Base-by-base conservation (phyloP, 1,140 invertebrate species). In the Tribolium castaneum region DNA sequence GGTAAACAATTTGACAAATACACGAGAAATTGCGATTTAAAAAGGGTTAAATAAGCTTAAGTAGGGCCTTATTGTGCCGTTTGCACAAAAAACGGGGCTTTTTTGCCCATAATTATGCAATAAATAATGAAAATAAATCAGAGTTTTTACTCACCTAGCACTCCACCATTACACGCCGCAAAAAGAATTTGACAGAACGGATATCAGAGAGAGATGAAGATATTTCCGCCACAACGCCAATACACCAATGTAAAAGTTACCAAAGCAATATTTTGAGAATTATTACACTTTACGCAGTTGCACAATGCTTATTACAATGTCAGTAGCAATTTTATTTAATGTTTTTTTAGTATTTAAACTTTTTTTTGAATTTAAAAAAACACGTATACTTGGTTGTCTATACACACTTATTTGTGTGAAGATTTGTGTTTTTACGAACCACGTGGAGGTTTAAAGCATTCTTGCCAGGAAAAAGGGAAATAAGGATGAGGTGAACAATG, bases 161-260 rank as follows among this genome's bases (percentile, higher is more conserved):
- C 80, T 82, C 83, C 80, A 84, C 82, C 83, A 84, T 84, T 75
- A 83, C 83, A 84, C 83, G 78, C 78, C 78, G 71, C 25, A 59
- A 81, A 82, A 84, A 80, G 79, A 80, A 76, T 25, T 14, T 80
- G n/a, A 59, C 70, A 54, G 13, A 66, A 52, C 13, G 30, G 34
- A 75, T 49, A 59, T 16, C 6, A 39, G 56, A 77, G 16, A 49
- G 56, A 54, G 49, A 34, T 16, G 19, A 9, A 7, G 4, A 16
- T 16, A 59, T 75, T 59, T 75, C 52, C 72, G 62, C 5, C 12
- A 70, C 12, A 13, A 13, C 13, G 9, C 62, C 62, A 70, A 70
- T 34, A n/a, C 9, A 9, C n/a, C 5, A 45, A 45, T n/a, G 39
- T 45, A 45, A 45, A 45, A 9, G 2, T 45, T 10, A 45, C 39